Conservation (phyloP, 2,797 vertebrate species). For the Gallinago solitaria region DNA sequence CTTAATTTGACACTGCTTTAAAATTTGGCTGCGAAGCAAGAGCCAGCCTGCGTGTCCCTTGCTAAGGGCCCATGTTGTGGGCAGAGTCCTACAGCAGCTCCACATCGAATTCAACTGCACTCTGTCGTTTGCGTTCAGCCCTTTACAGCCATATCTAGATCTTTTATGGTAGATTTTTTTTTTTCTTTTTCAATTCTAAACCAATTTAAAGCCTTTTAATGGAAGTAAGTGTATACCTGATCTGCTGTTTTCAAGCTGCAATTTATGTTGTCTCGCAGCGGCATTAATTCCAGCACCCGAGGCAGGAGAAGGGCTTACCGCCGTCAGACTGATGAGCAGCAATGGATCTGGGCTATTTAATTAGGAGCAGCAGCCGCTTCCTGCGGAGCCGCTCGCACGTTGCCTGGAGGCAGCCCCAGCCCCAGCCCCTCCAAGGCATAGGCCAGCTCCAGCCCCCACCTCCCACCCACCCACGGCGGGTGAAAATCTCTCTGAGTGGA, state of each 20-base stretch:
- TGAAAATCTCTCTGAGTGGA: not conserved
- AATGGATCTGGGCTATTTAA: not conserved
- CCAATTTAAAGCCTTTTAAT: not conserved
- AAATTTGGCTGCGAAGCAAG: not conserved
- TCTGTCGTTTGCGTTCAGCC: not conserved
- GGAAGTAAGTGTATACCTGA: not conserved
- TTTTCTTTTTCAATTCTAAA: not conserved
- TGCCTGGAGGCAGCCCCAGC: not conserved
- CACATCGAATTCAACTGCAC: not conserved
- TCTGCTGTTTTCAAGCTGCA: not conserved
- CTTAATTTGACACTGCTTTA: not conserved
- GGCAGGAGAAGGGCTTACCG: not conserved
- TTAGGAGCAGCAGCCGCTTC: not conserved
- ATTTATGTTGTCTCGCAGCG: not conserved
- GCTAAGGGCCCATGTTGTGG: not conserved
- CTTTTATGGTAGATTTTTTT: not conserved
- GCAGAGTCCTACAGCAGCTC: not conserved
- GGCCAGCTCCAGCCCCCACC: accelerated
- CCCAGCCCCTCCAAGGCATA: accelerated
- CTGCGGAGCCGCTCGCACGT: not conserved
- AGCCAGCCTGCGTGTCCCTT: not conserved
- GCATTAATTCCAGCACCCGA: not conserved
- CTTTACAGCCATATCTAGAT: not conserved
- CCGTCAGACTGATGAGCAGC: not conserved
- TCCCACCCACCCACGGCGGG: accelerated